Evolutionary conservation across 2,888 invertebrate species (phyloP).

Genomic region (Agonopterix heracliana): DNA sequence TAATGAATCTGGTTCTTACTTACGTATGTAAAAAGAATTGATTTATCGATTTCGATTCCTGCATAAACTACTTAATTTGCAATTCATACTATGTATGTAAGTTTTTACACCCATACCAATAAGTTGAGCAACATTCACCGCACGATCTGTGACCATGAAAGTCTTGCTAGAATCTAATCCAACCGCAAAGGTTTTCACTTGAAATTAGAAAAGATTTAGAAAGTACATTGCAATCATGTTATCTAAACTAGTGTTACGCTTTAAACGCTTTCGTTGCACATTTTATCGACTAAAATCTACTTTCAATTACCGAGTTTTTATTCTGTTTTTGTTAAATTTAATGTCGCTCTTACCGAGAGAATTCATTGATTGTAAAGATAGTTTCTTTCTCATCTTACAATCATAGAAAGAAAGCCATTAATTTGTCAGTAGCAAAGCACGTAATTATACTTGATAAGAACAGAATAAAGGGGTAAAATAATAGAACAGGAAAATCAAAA

Average conservation of each 20-base stretch:
- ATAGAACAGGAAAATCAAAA: too few species aligned
- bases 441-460: too few species aligned
- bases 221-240: conserved; percentile 48
- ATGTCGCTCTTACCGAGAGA: too few species aligned
- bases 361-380: too few species aligned
- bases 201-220: conserved; percentile 51
- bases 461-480: too few species aligned
- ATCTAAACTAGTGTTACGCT: conserved; percentile 49
- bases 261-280: conserved; percentile 53
- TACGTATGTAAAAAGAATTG: conserved; percentile 5
- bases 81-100: conserved; percentile 14
- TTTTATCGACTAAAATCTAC: conserved; percentile 37
- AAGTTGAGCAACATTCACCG: conserved; percentile 10
- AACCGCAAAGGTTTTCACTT: conserved; percentile 34
- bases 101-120: conserved; percentile 3
- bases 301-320: conserved; percentile 44
- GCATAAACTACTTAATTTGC: conserved; percentile 15
- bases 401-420: too few species aligned
- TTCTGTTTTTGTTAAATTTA: conserved; percentile 14
- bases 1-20: neutral
- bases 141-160: conserved; percentile 27
- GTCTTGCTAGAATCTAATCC: conserved; percentile 24
- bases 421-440: too few species aligned
- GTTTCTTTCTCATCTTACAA: too few species aligned
- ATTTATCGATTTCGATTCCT: conserved; percentile 18